Evolutionary conservation across 2,797 vertebrate species (phyloP).

Genomic region (Notamacropus eugenii): DNA sequence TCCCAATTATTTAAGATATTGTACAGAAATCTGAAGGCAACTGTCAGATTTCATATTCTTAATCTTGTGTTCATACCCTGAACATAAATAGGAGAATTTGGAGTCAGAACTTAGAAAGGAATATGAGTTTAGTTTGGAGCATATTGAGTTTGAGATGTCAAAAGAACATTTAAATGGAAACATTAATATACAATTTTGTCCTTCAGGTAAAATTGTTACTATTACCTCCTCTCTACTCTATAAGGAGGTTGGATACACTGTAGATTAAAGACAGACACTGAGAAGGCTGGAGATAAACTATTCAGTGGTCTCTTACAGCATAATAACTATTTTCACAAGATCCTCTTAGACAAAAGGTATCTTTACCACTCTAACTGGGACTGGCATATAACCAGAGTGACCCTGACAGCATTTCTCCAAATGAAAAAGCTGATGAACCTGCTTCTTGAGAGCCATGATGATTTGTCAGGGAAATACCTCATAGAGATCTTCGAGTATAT

Average conservation of each 20-base stretch:
- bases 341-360: neutral
- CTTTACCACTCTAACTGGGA: neutral
- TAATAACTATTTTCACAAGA: neutral
- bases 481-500: neutral
- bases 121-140: too few relatives aligned
- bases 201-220: too few relatives aligned
- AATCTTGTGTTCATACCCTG: neutral
- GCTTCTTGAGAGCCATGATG: neutral
- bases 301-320: neutral
- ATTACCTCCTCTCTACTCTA: too few relatives aligned
- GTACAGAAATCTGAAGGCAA: neutral
- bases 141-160: too few relatives aligned
- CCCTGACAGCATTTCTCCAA: neutral
- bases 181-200: too few relatives aligned
- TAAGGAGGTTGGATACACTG: too few relatives aligned
- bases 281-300: too few relatives aligned
- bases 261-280: too few relatives aligned
- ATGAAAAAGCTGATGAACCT: neutral
- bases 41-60: neutral
- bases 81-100: neutral
- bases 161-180: too few relatives aligned
- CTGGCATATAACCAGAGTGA: neutral
- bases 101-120: neutral
- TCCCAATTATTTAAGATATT: too few relatives aligned
- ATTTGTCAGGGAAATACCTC: neutral